A percentile compares a stretch with the other conserved stretches of the same genome.
These are phyloP conservation scores for Rhincodon typus DNA, from an alignment of 2,797 vertebrate species.

Conservation along the genomic window DNA sequence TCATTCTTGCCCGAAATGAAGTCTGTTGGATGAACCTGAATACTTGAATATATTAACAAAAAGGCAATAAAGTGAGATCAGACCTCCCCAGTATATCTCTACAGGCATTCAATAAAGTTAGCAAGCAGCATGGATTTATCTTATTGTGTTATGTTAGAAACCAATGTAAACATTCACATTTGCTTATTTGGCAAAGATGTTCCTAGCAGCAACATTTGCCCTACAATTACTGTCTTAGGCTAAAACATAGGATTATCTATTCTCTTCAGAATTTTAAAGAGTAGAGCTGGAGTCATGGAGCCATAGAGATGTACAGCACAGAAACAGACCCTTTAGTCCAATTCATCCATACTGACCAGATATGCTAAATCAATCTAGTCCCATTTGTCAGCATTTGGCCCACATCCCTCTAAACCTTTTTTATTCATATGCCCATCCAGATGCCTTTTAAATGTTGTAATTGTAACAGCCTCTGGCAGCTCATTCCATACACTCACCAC, in stretches of 20 bases:
- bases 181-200: neutral
- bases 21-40: neutral
- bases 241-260: neutral
- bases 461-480: no score
- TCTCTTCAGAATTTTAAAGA: neutral
- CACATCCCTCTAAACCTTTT: no score
- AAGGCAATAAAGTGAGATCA: neutral
- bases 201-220: neutral
- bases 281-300: no score
- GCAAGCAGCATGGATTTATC: neutral
- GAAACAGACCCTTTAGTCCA: no score
- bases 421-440: no score
- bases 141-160: neutral
- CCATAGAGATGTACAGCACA: no score
- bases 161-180: neutral
- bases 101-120: neutral
- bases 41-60: neutral
- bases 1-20: neutral
- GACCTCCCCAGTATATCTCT: neutral
- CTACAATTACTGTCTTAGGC: neutral
- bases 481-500: no score
- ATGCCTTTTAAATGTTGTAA: no score
- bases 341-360: no score
- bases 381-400: no score
- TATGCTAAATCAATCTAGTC: no score